Base-by-base conservation (phyloP, 2,888 invertebrate species). In the Parnassius smintheus region DNA sequence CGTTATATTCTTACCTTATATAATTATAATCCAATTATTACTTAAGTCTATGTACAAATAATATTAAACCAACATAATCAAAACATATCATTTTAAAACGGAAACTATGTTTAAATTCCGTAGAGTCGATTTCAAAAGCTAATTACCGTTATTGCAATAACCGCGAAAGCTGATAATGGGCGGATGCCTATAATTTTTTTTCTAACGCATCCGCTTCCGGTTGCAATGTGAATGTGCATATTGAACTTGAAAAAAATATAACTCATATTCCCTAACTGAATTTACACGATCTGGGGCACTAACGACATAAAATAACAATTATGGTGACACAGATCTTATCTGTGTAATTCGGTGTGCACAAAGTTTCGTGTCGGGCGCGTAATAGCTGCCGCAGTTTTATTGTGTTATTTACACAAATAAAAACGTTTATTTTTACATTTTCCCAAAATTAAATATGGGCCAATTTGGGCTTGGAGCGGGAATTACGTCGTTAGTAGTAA, bases 341-440 rank as follows among this genome's bases (percentile, higher is more conserved):
- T 82, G 69, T 65, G 80, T 91, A 88, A 91, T 91, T 89, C 81
- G 78, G 83, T 82, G 80, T 78, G 80, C 79, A 84, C 83, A 82
- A 82, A 85, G 82, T 82, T 83, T 81, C 82, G 83, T 81, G 83
- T 77, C 80, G 78, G 75, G 68, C 64, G 67, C 73, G 77, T 90
- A 90, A 89, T 88, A 73, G 81, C 83, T 70, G 73, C 77, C 77
- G 76, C 82, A 78, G 85, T 88, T 90, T 91, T 90, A 91, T 91
- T 91, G 91, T 91, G 90, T 89, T 91, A 91, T 91, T 91, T 91
- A 91, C 91, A 91, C 91, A 91, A 91, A 91, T 91, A 90, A 91
- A 91, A 91, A 88, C 91, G 90, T 91, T 91, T 91, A 91, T 91
- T 90, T 91, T 85, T 82, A 91, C 89, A 91, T 91, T 91, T 91